These are phyloP conservation scores for Propsilocerus akamusi DNA, from an alignment of 1,140 invertebrate genomes.

Conservation along the genomic window DNA sequence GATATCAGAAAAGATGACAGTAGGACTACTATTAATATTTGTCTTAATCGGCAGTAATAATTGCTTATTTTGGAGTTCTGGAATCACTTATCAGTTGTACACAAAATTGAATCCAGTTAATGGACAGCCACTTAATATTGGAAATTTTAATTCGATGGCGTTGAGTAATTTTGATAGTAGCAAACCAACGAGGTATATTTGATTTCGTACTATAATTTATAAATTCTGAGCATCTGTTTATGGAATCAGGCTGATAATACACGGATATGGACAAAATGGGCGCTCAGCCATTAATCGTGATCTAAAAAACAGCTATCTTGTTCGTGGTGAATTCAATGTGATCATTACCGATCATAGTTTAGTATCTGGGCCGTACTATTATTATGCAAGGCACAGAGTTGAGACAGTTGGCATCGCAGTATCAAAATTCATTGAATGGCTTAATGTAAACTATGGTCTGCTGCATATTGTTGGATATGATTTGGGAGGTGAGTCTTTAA, in stretches of 20 bases:
- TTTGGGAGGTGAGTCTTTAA: neutral
- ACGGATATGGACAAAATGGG: constrained; percentile 17
- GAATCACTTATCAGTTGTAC: neutral
- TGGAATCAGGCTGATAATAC: constrained; percentile 20
- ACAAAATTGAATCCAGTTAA: neutral
- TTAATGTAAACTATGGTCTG: neutral
- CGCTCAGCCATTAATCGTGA: constrained; percentile 14
- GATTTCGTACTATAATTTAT: neutral
- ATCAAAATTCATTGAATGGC: neutral
- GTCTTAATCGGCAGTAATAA: no score
- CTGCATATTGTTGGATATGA: neutral
- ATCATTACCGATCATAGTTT: constrained; percentile 32
- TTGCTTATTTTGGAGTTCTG: neutral
- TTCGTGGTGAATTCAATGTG: constrained; percentile 28
- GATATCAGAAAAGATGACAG: no score
- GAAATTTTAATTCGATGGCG: neutral
- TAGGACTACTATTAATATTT: no score
- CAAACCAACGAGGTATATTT: neutral
- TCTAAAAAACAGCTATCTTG: constrained; percentile 24
- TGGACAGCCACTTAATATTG: neutral
- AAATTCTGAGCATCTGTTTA: neutral
- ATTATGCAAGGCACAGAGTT: neutral
- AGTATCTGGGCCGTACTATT: neutral
- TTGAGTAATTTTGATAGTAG: neutral
- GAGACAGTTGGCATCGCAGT: neutral